Percentiles rank a stretch among this genome's conserved stretches.
phyloP scores from a whole-genome alignment of 2,113 vertebrate species.

The Lycaon pictus region DNA sequence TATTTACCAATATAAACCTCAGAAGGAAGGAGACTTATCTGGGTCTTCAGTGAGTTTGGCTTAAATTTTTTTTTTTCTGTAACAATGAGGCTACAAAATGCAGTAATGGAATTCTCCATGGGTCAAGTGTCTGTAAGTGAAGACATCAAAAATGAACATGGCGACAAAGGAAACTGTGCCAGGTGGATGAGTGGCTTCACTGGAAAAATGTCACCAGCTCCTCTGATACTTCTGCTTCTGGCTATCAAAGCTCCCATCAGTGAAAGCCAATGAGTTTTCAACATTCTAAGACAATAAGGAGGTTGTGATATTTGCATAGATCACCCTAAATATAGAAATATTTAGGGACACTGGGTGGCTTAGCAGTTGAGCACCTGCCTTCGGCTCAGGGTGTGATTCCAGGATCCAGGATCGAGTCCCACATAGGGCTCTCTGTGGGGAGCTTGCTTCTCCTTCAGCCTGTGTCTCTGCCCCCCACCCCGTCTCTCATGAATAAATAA shows the following conservation, averaged over 20 bases:
- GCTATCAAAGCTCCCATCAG: background rate
- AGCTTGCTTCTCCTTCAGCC: too few relatives aligned
- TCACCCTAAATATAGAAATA: background rate
- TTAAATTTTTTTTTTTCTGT: background rate
- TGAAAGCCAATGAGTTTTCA: constrained; percentile 23
- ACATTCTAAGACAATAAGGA: background rate
- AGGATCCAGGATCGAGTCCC: too few relatives aligned
- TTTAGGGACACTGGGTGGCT: background rate
- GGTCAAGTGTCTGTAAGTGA: background rate
- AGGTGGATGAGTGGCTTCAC: background rate
- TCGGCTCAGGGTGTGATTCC: too few relatives aligned
- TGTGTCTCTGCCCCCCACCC: too few relatives aligned
- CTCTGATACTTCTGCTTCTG: background rate
- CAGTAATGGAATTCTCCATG: background rate
- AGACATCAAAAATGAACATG: background rate
- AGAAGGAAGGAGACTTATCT: background rate
- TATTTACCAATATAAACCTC: background rate
- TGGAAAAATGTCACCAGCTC: background rate
- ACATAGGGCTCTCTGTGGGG: too few relatives aligned
- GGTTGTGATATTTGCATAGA: background rate
- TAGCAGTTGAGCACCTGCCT: too few relatives aligned
- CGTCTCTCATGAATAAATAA: too few relatives aligned
- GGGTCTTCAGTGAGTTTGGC: background rate
- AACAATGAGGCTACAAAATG: background rate
- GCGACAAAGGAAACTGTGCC: background rate